Base-by-base conservation (phyloP, 2,113 vertebrate species). In the Rousettus leschenaultii region DNA sequence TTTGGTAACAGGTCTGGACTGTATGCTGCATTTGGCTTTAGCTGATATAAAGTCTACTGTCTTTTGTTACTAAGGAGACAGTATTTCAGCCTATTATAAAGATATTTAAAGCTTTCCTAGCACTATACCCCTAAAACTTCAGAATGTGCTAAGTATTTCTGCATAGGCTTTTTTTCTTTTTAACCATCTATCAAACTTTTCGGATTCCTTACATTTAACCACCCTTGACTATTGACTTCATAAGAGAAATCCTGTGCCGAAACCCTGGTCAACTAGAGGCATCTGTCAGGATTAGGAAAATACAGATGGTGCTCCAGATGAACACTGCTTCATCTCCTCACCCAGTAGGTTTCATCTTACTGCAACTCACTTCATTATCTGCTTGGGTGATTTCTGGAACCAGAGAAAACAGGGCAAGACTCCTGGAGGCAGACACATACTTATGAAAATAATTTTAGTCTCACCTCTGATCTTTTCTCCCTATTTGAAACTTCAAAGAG, bases 21-120 rank as follows among this genome's bases (percentile, higher is more conserved):
- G 55, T 33, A 96, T 70, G 77, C 85, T 90, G 51, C 71, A 63
- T 95, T 92, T 96, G 97, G 63, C 43, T 84, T 43, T 4, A 91
- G 66, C 35, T 77, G 19, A 28, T 90, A 13, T 16, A 73, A 35
- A 35, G n/a, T 38, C 71, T 22, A 51, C 24, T 65, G 10, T 83
- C 5, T 95, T 93, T 82, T 95, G 4, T 40, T 94, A 88, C 30
- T 92, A 90, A 94, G 70, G 65, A 93, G 70, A 94, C 55, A 53
- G 35, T 26, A 38, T 94, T 80, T 77, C n/a, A 94, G 63, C 7
- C 14, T 53, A 51, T 66, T 74, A 65, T 1, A 65, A 75, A 91
- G 55, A 48, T 71, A 79, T 86, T 92, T 93, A 79, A 92, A 96
- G 7, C 78, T 89, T 43, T 74, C 38, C 71, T 43, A 86, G 5